Percentiles rank a stretch among this genome's conserved stretches.
Evolutionary conservation across 1,140 invertebrate species (phyloP).

Genomic region (Caenorhabditis tropicalis): DNA sequence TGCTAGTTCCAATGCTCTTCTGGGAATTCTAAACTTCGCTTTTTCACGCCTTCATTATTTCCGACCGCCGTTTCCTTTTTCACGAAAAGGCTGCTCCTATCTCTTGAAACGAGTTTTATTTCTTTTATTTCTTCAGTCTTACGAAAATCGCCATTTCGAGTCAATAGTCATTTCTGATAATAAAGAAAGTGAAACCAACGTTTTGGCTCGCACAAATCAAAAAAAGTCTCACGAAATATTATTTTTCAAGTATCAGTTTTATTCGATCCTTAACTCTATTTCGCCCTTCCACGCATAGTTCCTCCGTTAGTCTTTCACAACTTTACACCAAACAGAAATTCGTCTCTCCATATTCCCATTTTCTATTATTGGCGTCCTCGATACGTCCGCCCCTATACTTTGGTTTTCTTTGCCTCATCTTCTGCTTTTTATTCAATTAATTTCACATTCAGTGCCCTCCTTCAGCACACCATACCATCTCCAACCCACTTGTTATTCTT

Average conservation of each 20-base stretch:
- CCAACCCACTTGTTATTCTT: conserved; percentile 38
- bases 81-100: not conserved
- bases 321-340: too few relatives aligned
- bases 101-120: not conserved
- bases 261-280: not conserved
- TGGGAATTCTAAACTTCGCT: not conserved
- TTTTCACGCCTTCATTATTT: not conserved
- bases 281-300: not conserved
- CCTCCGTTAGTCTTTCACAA: not conserved
- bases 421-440: conserved; percentile 37
- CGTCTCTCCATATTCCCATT: not conserved
- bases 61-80: not conserved
- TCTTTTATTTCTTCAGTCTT: too few relatives aligned
- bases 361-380: not conserved
- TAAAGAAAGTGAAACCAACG: too few relatives aligned
- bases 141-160: too few relatives aligned
- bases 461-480: not conserved
- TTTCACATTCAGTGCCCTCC: conserved; percentile 10
- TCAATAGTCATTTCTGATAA: too few relatives aligned
- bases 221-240: too few relatives aligned
- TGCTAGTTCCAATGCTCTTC: not conserved
- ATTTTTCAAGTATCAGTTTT: not conserved
- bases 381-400: not conserved
- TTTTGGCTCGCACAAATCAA: too few relatives aligned
- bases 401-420: not conserved